Percentiles rank a stretch among this genome's conserved stretches.
phyloP scores from a whole-genome alignment of 2,888 invertebrate species.

The Leptothorax acervorum region DNA sequence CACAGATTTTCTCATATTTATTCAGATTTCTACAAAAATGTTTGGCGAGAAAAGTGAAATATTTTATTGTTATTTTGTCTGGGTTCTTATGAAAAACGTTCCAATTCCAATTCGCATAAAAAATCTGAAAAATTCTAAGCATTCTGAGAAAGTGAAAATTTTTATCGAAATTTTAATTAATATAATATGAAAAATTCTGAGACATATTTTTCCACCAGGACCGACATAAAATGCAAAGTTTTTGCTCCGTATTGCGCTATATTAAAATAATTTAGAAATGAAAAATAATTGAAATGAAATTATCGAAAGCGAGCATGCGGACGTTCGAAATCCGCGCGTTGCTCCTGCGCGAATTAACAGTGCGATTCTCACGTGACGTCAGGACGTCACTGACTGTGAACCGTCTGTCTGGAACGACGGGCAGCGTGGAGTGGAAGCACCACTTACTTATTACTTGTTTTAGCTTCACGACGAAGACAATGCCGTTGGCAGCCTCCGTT shows the following conservation, averaged over 20 bases:
- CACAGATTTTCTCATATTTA: no score
- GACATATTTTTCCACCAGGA: no score
- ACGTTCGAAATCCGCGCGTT: neutral
- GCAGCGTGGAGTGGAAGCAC: neutral
- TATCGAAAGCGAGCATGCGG: neutral
- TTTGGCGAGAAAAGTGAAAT: no score
- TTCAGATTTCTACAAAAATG: no score
- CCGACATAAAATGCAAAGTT: neutral
- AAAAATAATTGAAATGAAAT: neutral
- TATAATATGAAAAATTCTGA: no score
- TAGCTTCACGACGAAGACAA: neutral
- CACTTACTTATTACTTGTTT: slow-evolving; percentile 41
- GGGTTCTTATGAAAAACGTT: no score
- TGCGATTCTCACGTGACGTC: neutral
- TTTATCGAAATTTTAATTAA: no score
- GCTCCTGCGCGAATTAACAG: neutral
- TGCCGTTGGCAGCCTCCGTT: neutral
- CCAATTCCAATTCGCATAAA: no score
- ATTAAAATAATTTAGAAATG: neutral
- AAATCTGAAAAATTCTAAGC: no score
- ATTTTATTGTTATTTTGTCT: no score
- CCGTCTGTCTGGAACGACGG: neutral
- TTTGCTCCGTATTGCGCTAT: neutral
- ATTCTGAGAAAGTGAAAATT: no score
- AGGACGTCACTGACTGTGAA: neutral